Base-by-base conservation (phyloP, 2,888 invertebrate genomes). In the Vesta saturnalis region DNA sequence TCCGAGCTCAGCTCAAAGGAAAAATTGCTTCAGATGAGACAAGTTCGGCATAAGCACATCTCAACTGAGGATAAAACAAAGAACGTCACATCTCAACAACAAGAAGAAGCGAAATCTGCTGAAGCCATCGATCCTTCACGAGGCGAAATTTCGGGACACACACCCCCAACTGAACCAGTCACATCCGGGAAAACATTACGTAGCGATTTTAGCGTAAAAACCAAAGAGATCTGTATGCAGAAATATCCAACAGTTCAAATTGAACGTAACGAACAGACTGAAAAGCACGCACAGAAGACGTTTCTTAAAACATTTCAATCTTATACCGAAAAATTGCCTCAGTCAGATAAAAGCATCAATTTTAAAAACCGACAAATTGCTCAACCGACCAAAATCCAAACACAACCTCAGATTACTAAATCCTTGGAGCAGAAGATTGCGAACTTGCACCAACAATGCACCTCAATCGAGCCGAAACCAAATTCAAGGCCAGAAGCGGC, bases 11-110 rank as follows among this genome's bases (percentile, higher is more conserved):
- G 78, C 60, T 76, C 79, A 3, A 85, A 85, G 73, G 85, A 85
- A 68, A 82, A 83, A 61, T 68, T 84, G 15, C 69, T 84, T 18
- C 84, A 85, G 74, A 83, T 85, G 84, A 76, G 85, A 57, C 83
- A 84, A 65, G 81, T 85, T 0, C 74, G 85, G 23, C 85, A 84
- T 54, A 84, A 85, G 70, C 79, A 78, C 22, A 71, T 79, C 4
- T 64, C 74, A 1, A 75, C 72, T 8, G 82, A 81, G 21, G 81
- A 82, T 14, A 81, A 81, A 72, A 72, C 69, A n/a, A 72, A 77
- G 49, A 22, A 19, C 6, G 5, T 14, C 14, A 8, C 18, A 12
- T n/a, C 43, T 14, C n/a, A 5, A 14, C 14, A 23, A 23, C 23
- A 23, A 23, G 23, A 23, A 8, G 23, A 23, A 8, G 23, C 8